Base-by-base conservation (phyloP, 2,888 invertebrate species). In the Zygaena filipendulae region DNA sequence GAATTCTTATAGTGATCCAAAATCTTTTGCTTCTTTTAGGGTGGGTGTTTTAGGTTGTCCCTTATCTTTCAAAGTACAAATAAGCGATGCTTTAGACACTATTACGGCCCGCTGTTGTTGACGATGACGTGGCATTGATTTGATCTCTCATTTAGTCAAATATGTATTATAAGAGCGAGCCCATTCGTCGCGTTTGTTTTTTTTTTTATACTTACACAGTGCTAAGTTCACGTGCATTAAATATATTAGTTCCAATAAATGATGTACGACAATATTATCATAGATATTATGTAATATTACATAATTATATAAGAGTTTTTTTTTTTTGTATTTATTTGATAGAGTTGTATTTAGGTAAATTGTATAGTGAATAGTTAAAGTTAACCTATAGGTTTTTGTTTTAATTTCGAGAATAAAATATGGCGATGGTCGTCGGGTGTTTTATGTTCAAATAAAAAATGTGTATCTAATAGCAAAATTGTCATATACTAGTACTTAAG, bases 111-210 rank as follows among this genome's bases (percentile, higher is more conserved):
- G 53, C 56, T 57, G 55, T 46, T 55, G 53, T n/a, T 53, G 54
- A 52, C 54, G 58, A 57, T 60, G 66, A 80, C 74, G 84, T 83
- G 84, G 84, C 84, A 84, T 84, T 84, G 83, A 83, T 84, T 85
- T 85, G 85, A 85, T 85, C 85, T 85, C 85, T 85, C 82, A 84
- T 83, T 84, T 85, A 85, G 84, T 85, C 85, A 85, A 84, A 84
- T 84, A 83, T 83, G 74, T 80, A 6, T 81, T 63, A 75, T n/a
- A n/a, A n/a, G n/a, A n/a, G n/a, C n/a, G n/a, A n/a, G n/a, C n/a
- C n/a, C n/a, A n/a, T n/a, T n/a, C n/a, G n/a, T n/a, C n/a, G n/a
- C n/a, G n/a, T n/a, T n/a, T n/a, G n/a, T n/a, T n/a, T n/a, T n/a
- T n/a, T n/a, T n/a, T n/a, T n/a, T n/a, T n/a, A n/a, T n/a, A n/a